Conservation (phyloP, 2,113 vertebrate species). For the Periophthalmodon schlosseri region DNA sequence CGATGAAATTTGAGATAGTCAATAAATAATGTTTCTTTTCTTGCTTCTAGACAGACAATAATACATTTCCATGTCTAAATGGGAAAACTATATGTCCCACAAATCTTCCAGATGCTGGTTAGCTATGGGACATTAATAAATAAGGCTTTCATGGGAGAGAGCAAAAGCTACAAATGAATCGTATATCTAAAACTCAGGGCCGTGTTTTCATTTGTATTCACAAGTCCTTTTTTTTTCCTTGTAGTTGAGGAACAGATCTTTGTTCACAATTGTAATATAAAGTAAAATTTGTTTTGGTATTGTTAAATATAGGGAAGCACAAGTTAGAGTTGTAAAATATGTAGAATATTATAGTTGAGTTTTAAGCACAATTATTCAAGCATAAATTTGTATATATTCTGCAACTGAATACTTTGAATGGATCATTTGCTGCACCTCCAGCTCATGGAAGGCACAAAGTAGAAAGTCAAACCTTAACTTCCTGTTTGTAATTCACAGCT, state of each 20-base stretch:
- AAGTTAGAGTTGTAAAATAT: too few species aligned
- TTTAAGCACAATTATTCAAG: too few species aligned
- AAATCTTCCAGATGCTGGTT: slow-evolving; percentile 58
- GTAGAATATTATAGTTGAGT: too few species aligned
- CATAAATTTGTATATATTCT: too few species aligned
- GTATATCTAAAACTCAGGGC: slow-evolving; percentile 30
- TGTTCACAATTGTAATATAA: background rate
- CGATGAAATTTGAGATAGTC: slow-evolving; percentile 54
- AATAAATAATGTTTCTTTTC: slow-evolving; percentile 55
- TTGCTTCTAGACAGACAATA: slow-evolving; percentile 42
- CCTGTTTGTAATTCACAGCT: slow-evolving; percentile 68
- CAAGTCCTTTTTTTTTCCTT: background rate
- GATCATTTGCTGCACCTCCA: too few species aligned
- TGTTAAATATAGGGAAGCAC: too few species aligned
- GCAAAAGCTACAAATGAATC: slow-evolving; percentile 57
- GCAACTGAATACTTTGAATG: too few species aligned
- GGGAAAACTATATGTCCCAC: slow-evolving; percentile 36
- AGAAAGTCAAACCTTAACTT: background rate
- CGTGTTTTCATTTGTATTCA: background rate
- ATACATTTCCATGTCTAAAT: slow-evolving; percentile 47
- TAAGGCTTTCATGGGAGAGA: slow-evolving; percentile 38
- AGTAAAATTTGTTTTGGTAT: background rate
- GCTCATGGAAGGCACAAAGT: background rate
- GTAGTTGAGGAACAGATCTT: background rate
- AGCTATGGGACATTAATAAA: slow-evolving; percentile 49